Evolutionary conservation across 2,113 vertebrate species (phyloP), one percentile per base, ranked within the genome.

Genomic region (Dolichallabes microphthalmus): DNA sequence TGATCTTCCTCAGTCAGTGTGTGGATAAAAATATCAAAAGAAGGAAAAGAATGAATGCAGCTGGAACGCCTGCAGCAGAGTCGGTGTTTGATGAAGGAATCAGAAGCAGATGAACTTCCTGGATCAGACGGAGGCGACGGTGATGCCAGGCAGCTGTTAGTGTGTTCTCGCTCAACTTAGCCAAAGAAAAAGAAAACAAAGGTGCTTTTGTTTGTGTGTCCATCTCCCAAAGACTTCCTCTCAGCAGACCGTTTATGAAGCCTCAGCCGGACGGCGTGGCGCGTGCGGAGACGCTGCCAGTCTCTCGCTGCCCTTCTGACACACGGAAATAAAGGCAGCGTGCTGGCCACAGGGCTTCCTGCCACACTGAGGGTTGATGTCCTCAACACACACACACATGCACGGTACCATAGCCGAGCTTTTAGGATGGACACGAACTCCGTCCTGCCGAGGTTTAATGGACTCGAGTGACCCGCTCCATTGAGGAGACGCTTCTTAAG

Each of bases 101-200:
- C 45, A 3, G 73, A 52, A 75, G 73, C 73, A 75, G 73, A 75
- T 75, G 45, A 50, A 75, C 73, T 53, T 76, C 25, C 73, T 76
- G 73, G 73, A 76, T 55, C 50, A 27, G 50, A 76, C 27, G 73
- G 50, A 25, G 39, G 39, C 19, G 14, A 1, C 8, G 55, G 19
- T 14, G 76, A 25, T 60, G 55, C 55, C 32, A 22, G 22, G 53
- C 76, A 78, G 53, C 75, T 78, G 74, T n/a, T 52, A 7, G 19
- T 55, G n/a, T 58, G 32, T 27, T 64, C 61, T 61, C 66, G 27
- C 30, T 77, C 52, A 82, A 61, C 83, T 86, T 79, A 86, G 71
- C 89, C 69, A 52, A 83, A 89, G 50, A 45, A 45, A 50, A 57
- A 79, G 35, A 74, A 53, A 13, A 89, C 69, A 82, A 76, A 76